Evolutionary conservation across 1,140 invertebrate species (phyloP), one percentile per base, ranked within the genome.

Genomic region (Zophobas morio): DNA sequence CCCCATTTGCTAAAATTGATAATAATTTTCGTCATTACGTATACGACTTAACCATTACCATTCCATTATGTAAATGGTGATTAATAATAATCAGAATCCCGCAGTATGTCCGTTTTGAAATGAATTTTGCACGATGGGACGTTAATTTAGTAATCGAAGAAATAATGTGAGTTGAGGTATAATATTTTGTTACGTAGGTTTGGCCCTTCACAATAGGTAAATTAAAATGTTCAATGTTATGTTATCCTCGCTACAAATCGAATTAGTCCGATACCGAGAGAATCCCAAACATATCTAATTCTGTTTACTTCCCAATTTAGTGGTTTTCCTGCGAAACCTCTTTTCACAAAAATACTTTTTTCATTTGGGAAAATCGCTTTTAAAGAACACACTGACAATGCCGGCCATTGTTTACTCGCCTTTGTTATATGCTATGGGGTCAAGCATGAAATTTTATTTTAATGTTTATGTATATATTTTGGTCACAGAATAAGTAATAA

Each of bases 261-360:
- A 35, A 60, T 60, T 60, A 60, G 56, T 6, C 36, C 36, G 56
- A 60, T 60, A 37, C 3, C 34, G 35, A 20, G 33, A 37, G 3
- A 60, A 60, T 39, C 35, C 35, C 56, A 6, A 37, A 60, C 35
- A 60, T 60, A 37, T 60, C 35, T 60, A 60, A 60, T 60, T 60
- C 56, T 60, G 6, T 60, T 60, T 60, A 60, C 56, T 35, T 6
- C 20, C 20, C 49, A 37, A 60, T 60, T 60, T 60, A 36, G 35
- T 39, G 56, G 56, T 35, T 60, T 36, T 60, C 36, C 3, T 60
- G 36, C 37, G 5, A 20, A 60, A 37, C 34, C 6, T 60, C 36
- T 60, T 60, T 20, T 20, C 20, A 37, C 32, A 39, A 60, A 60
- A 40, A 60, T 39, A 39, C n/a, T 60, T 37, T 46, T 46, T 46